phyloP scores from a whole-genome alignment of 1,140 invertebrate species.

The Nephotettix cincticeps region DNA sequence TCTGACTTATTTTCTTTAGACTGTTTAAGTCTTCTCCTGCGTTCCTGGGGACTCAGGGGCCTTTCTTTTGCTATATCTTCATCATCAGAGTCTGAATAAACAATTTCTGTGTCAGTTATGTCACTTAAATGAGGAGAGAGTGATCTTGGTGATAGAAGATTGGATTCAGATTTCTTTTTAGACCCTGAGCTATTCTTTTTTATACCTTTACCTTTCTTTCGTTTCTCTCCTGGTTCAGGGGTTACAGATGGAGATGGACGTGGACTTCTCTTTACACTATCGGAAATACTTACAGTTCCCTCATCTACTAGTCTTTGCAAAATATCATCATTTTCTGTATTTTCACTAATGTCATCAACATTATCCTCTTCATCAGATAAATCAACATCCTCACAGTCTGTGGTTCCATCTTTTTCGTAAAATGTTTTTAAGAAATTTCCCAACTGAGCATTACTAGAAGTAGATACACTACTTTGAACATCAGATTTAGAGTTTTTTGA shows the following conservation, averaged over 20 bases:
- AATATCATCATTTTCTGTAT: conserved; percentile 18
- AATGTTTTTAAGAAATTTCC: conserved; percentile 6
- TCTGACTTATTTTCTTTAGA: neutral
- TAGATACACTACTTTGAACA: neutral
- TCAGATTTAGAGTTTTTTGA: neutral
- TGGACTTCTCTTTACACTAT: conserved; percentile 31
- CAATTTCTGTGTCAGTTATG: conserved; percentile 44
- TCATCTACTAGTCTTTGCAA: conserved; percentile 26
- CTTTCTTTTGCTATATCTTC: conserved; percentile 30
- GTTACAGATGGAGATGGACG: conserved; percentile 30
- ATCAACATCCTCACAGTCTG: conserved; percentile 42
- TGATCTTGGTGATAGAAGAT: conserved; percentile 28
- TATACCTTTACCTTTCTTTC: conserved; percentile 14
- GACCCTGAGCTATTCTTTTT: neutral
- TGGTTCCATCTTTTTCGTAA: conserved; percentile 29
- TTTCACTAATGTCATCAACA: conserved; percentile 21
- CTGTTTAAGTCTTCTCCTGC: conserved; percentile 14
- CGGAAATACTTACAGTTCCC: conserved; percentile 26
- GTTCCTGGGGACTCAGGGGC: conserved; percentile 27
- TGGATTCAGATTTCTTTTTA: conserved; percentile 6
- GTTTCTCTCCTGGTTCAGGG: conserved; percentile 27
- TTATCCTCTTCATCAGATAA: conserved; percentile 50
- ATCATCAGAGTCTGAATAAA: conserved; percentile 43
- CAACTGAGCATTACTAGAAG: neutral
- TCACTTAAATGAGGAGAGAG: conserved; percentile 34